Evolutionary conservation across 2,113 vertebrate species (phyloP), one percentile per base, ranked within the genome.

Genomic region (Eulacestoma nigropectus): DNA sequence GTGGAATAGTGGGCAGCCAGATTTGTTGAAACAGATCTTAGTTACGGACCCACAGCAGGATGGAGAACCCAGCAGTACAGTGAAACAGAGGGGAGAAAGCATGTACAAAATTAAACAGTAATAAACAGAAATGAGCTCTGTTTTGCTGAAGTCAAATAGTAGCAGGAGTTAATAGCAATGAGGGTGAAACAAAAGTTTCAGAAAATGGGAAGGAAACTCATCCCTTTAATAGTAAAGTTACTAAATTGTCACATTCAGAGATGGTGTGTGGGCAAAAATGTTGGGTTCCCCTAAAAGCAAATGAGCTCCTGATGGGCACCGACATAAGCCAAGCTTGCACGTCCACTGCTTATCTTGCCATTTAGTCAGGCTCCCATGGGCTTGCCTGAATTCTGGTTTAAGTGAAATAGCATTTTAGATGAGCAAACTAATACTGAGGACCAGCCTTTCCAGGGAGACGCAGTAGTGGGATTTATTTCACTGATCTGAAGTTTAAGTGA

Each of bases 221-320:
- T 37, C 32, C 13, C 2, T 59, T 75, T 77, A 37, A 83, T 7
- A 32, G 5, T 13, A 41, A 47, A 37, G 7, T 44, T 76, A 79
- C 25, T 69, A 77, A 89, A 37, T 7, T 10, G 25, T 69, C 23
- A 22, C 3, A 1, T 82, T 76, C 47, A 50, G 42, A 55, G 30
- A 27, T 46, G 9, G 6, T 3, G 5, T 0, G 0, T 59, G 27
- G 33, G 12, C 6, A 89, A 73, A 64, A 73, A 52, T 15, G 3
- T 5, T 92, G 19, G 0, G 2, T 56, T 73, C 78, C 15, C 39
- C 3, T 26, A 23, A 50, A 25, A 62, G 27, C 4, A 60, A 47
- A 57, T 13, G 16, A 32, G 16, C 4, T 53, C 7, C 16, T 18
- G 16, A 27, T 55, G 39, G 23, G 9, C n/a, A 41, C 25, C 6